Evolutionary conservation across 2,113 vertebrate genomes (phyloP), one percentile per base, ranked within the genome.

Genomic region (Phalacrocorax aristotelis): DNA sequence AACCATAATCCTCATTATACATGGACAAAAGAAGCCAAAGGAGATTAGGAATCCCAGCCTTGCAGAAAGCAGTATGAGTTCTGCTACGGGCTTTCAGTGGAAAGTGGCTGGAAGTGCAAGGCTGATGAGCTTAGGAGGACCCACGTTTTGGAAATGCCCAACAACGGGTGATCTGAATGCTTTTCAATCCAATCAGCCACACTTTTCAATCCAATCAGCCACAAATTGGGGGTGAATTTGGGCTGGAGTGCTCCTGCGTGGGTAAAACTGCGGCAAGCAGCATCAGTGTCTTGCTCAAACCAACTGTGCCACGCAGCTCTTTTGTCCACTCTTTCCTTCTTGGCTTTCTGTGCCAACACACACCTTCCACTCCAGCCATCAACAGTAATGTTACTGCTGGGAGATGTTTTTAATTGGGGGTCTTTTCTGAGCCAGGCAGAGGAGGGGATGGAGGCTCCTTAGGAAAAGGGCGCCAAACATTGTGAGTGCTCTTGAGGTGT

Each of bases 1-100:
- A 90, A 78, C 60, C 76, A 12, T 89, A 97, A 95, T 95, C 96
- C 94, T 97, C 86, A 64, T 92, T 94, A 78, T 52, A 65, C 44
- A 0, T 1, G 62, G 87, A 91, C 81, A 62, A 95, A 92, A 93
- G 76, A 40, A 95, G 19, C 32, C 76, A 60, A 3, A 61, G 80
- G 69, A 71, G 95, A 82, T 96, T 29, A 93, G 92, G 93, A 93
- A 90, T 66, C 80, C 83, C 65, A 34, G 88, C 71, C 86, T 51
- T 4, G 55, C 51, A 54, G 71, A 81, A 46, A 62, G 58, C 74
- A 23, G 51, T 30, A 9, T 23, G 71, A 81, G 44, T 51, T 90
- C 71, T 77, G 58, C 71, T 11, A 1, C 0, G 3, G 72, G 78
- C 36, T 95, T 72, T 86, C 70, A 23, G 54, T 3, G 58, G 44